Evolutionary conservation across 2,888 invertebrate genomes (phyloP).

Genomic region (Orchestes rusci): DNA sequence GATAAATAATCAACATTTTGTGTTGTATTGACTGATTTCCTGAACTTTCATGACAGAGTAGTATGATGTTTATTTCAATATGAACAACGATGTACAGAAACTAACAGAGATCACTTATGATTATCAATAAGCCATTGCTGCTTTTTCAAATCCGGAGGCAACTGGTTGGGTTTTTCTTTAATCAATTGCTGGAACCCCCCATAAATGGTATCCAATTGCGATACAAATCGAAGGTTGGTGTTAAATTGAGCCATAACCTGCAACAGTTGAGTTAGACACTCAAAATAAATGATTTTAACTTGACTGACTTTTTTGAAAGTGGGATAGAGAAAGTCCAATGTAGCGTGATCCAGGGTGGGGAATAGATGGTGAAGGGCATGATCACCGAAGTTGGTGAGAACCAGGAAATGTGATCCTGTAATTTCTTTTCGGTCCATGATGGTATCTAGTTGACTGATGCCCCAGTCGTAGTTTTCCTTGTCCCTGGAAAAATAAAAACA

Average conservation of each 20-base stretch:
- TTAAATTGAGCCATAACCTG: conserved; percentile 53
- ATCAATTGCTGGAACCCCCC: conserved; percentile 61
- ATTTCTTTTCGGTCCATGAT: conserved; percentile 65
- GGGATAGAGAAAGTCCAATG: conserved; percentile 59
- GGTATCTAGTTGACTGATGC: conserved; percentile 61
- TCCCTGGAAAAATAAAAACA: too few relatives aligned
- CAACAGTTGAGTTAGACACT: too few relatives aligned
- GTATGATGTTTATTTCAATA: too few relatives aligned
- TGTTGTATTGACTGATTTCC: too few relatives aligned
- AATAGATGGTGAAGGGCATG: conserved; percentile 77
- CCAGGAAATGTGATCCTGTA: conserved; percentile 59
- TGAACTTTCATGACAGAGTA: too few relatives aligned
- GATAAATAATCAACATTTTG: too few relatives aligned
- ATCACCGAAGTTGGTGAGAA: conserved; percentile 68
- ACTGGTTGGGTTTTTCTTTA: conserved; percentile 43
- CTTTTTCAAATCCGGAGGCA: conserved; percentile 33
- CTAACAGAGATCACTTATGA: too few relatives aligned
- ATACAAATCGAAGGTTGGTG: conserved; percentile 44
- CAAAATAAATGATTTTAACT: conserved; percentile 1
- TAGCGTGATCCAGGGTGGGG: conserved; percentile 73
- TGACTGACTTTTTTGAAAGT: conserved; percentile 40
- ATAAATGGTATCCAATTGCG: conserved; percentile 55
- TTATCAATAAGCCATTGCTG: too few relatives aligned
- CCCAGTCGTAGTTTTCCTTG: conserved; percentile 59
- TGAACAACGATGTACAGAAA: too few relatives aligned